phyloP scores from a whole-genome alignment of 2,888 invertebrate genomes.

The Spodoptera littoralis region DNA sequence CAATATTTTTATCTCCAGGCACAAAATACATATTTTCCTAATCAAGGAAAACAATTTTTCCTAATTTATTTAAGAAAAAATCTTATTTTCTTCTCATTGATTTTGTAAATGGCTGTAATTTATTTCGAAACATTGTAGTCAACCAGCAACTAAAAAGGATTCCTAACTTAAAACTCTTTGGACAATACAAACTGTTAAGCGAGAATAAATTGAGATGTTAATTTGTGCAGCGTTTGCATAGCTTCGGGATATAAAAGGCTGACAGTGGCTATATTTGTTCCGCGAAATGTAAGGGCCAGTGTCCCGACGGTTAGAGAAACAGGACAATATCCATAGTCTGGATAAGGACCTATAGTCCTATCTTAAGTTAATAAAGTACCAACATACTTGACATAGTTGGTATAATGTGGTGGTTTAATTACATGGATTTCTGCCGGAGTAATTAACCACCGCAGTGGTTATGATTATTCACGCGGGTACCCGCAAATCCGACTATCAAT shows the following conservation, averaged over 20 bases:
- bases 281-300: constrained; percentile 18
- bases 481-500: constrained; percentile 79
- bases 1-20: too few species aligned
- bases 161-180: not conserved
- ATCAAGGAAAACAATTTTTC: too few species aligned
- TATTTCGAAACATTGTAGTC: too few species aligned
- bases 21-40: too few species aligned
- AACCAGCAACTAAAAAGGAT: too few species aligned
- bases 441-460: constrained; percentile 80
- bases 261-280: constrained; percentile 22
- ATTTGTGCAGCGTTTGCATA: constrained; percentile 14
- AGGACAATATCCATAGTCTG: constrained; percentile 24
- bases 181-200: constrained; percentile 10
- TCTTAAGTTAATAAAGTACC: constrained; percentile 22
- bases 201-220: constrained; percentile 40
- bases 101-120: too few species aligned
- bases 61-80: too few species aligned
- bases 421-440: constrained; percentile 62
- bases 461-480: constrained; percentile 82
- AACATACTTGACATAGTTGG: constrained; percentile 53
- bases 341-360: constrained; percentile 28
- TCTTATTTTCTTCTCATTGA: too few species aligned
- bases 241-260: constrained; percentile 24
- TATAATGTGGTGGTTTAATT: constrained; percentile 73
- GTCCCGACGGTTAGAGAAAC: constrained; percentile 4